Conservation (phyloP, 2,113 vertebrate species). For the Carettochelys insculpta region DNA sequence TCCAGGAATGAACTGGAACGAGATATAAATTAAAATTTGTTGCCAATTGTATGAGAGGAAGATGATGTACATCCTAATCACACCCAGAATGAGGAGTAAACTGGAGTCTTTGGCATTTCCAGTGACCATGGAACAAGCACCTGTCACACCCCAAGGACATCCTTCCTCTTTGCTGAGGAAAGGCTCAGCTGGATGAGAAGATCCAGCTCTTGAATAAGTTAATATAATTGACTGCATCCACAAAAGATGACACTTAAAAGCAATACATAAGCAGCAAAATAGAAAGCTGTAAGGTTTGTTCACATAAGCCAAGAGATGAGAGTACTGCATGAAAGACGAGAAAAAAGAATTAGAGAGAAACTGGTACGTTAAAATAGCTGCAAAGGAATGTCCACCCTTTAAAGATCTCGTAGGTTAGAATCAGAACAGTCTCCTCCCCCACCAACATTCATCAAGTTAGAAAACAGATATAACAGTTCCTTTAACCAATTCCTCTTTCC, state of each 20-base stretch:
- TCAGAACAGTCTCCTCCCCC: background rate
- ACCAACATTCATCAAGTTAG: background rate
- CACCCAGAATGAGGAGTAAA: background rate
- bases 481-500: background rate
- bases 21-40: background rate
- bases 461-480: background rate
- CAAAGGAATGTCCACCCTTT: background rate
- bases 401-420: background rate
- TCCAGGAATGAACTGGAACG: background rate
- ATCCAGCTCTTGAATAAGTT: background rate
- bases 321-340: background rate
- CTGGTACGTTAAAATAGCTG: background rate
- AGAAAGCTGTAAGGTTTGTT: background rate
- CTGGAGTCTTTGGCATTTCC: background rate
- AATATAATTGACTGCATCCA: background rate
- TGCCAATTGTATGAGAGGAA: background rate
- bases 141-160: background rate
- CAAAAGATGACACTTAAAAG: background rate
- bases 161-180: background rate
- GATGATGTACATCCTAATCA: background rate
- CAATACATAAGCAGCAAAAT: background rate
- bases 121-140: background rate
- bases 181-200: background rate
- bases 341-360: background rate
- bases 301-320: background rate